These are phyloP conservation scores for Ypsolopha scabrella DNA, from an alignment of 2,888 invertebrate genomes.

Conservation along the genomic window DNA sequence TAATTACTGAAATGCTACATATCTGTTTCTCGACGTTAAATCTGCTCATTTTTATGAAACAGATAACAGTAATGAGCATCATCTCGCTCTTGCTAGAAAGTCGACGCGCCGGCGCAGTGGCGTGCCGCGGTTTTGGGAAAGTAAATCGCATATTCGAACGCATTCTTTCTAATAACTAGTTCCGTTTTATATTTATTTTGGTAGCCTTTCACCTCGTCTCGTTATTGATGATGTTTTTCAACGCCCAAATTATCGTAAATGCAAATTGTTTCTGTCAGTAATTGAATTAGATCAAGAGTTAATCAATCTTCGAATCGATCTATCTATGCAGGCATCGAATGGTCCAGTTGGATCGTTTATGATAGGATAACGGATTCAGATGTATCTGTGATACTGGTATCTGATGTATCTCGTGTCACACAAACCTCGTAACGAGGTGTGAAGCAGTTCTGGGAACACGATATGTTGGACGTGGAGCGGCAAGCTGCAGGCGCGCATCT, in stretches of 20 bases:
- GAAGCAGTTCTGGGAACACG: background rate
- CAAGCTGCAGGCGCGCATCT: background rate
- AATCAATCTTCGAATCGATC: too few relatives aligned
- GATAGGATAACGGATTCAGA: too few relatives aligned
- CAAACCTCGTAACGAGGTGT: background rate
- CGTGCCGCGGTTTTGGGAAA: conserved; percentile 40
- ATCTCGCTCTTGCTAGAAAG: conserved; percentile 26
- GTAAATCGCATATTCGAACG: conserved; percentile 32
- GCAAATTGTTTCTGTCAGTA: too few relatives aligned
- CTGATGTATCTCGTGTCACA: background rate
- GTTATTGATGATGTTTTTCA: conserved; percentile 11
- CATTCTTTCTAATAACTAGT: conserved; percentile 23
- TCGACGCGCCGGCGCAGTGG: conserved; percentile 19
- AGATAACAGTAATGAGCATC: conserved; percentile 19
- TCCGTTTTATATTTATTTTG: conserved; percentile 19
- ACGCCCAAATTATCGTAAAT: background rate
- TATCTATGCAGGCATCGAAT: too few relatives aligned
- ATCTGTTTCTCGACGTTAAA: conserved; percentile 33
- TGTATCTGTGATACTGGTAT: too few relatives aligned
- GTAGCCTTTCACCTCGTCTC: conserved; percentile 30
- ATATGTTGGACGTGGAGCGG: background rate
- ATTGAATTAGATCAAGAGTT: too few relatives aligned
- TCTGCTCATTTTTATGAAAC: conserved; percentile 36
- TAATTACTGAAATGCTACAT: conserved; percentile 48
- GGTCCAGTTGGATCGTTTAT: too few relatives aligned